phyloP scores from a whole-genome alignment of 1,140 invertebrate species.

The Musca domestica region DNA sequence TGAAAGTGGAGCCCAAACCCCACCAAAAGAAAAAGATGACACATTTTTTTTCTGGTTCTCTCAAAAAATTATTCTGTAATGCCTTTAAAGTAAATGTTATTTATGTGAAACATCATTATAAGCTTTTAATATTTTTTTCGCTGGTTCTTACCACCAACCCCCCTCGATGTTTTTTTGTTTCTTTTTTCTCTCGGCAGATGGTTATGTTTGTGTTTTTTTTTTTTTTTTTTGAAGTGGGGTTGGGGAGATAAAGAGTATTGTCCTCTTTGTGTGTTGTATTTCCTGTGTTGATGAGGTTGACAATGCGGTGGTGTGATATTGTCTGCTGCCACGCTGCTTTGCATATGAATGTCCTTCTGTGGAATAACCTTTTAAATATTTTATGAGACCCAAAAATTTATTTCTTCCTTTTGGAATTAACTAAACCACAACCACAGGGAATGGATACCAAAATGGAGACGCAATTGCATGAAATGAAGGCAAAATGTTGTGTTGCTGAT shows the following conservation, averaged over 20 bases:
- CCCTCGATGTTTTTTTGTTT: too few relatives aligned
- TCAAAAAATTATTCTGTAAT: constrained; percentile 4
- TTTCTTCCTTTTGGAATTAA: too few relatives aligned
- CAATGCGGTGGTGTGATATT: background rate
- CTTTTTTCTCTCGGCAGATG: too few relatives aligned
- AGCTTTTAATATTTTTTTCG: constrained; percentile 2
- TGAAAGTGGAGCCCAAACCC: background rate
- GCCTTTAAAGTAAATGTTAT: constrained; percentile 15
- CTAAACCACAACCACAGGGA: too few relatives aligned
- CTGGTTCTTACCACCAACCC: too few relatives aligned
- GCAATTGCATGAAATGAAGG: too few relatives aligned
- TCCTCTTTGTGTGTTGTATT: background rate
- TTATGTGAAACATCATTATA: constrained; percentile 8
- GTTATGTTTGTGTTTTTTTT: too few relatives aligned
- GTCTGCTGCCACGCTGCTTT: background rate
- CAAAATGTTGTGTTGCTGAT: too few relatives aligned
- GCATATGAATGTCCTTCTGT: constrained; percentile 6
- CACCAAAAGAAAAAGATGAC: background rate
- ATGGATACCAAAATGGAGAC: too few relatives aligned
- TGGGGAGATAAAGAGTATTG: background rate
- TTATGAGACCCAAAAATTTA: background rate
- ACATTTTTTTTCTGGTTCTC: background rate
- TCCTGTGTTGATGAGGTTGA: background rate
- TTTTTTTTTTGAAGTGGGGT: too few relatives aligned
- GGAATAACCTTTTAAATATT: constrained; percentile 16